A percentile compares a stretch with the other conserved stretches of the same genome.
Conservation (phyloP, 1,140 invertebrate genomes). For the Himalopsyche phryganea region DNA sequence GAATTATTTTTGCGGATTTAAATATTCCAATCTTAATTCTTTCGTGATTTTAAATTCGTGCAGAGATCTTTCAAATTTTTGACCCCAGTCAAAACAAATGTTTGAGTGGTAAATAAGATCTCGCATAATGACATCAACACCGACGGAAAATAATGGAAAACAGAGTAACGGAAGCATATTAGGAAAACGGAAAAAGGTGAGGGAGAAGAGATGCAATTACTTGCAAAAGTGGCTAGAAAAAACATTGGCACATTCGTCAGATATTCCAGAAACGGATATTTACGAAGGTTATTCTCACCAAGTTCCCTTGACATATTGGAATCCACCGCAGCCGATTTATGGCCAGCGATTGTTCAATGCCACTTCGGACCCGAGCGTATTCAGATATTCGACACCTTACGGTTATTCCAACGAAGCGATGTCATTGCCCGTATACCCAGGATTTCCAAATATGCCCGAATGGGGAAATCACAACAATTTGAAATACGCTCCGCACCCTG, state of each 20-base stretch:
- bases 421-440: slow-evolving; percentile 21
- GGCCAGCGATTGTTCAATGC: slow-evolving; percentile 22
- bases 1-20: not conserved
- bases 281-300: slow-evolving; percentile 3
- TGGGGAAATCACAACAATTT: not conserved
- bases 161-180: slow-evolving; percentile 9
- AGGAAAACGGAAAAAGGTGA: slow-evolving; percentile 29
- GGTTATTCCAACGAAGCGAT: slow-evolving; percentile 17
- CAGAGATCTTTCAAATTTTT: too few relatives aligned
- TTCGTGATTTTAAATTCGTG: too few relatives aligned
- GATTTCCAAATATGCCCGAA: slow-evolving; percentile 9
- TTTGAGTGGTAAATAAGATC: not conserved
- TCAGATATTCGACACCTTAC: slow-evolving; percentile 23
- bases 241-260: slow-evolving; percentile 8
- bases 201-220: slow-evolving; percentile 19
- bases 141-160: slow-evolving; percentile 12
- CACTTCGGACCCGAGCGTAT: slow-evolving; percentile 26
- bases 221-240: slow-evolving; percentile 29
- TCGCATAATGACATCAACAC: slow-evolving; percentile 1
- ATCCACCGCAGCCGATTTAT: slow-evolving; percentile 5
- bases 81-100: not conserved
- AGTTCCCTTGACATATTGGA: slow-evolving; percentile 11
- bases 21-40: not conserved
- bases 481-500: not conserved
- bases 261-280: slow-evolving; percentile 12